These are phyloP conservation scores for Uromys caudimaculatus DNA, from an alignment of 2,797 vertebrate genomes.

Conservation along the genomic window DNA sequence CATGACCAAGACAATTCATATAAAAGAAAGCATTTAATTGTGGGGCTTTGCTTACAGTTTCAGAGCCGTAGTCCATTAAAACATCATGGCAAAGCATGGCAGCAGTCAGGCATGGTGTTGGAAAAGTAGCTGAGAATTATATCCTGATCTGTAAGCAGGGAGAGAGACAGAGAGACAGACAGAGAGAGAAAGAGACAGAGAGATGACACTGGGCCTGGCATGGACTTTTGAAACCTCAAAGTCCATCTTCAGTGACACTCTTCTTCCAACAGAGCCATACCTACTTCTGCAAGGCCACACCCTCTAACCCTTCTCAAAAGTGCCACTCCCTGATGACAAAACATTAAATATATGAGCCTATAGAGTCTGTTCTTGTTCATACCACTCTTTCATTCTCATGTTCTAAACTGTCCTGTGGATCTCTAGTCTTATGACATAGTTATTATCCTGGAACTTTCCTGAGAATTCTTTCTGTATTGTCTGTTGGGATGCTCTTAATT, in stretches of 20 bases:
- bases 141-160: neutral
- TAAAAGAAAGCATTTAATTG: neutral
- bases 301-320: neutral
- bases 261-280: neutral
- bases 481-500: neutral
- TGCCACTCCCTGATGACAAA: neutral
- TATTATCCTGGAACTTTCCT: neutral
- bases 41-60: neutral
- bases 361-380: neutral
- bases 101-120: neutral
- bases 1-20: neutral
- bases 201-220: neutral
- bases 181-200: neutral
- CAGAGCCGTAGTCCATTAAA: neutral
- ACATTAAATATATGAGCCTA: neutral
- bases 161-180: neutral
- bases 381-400: neutral
- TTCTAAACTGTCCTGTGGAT: neutral
- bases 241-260: neutral
- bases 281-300: neutral
- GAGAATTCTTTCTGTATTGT: neutral
- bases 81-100: neutral
- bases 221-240: neutral
- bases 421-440: neutral
- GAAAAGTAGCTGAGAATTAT: neutral